Evolutionary conservation across 2,797 vertebrate species (phyloP).

Genomic region (Oryzias dopingdopingensis): DNA sequence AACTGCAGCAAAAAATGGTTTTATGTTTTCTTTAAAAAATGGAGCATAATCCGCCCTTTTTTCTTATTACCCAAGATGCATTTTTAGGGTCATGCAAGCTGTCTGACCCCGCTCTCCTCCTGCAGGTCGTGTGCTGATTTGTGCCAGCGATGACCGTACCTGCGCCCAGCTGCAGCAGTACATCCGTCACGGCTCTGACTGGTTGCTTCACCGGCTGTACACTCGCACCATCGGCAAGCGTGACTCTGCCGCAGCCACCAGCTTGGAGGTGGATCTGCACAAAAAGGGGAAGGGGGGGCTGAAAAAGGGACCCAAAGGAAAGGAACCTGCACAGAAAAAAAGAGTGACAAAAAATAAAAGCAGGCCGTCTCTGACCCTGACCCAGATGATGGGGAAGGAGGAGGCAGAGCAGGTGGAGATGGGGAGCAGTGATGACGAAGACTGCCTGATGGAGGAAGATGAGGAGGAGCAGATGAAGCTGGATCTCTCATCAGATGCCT

Average conservation of each 20-base stretch:
- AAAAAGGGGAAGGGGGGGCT: slow-evolving; percentile 65
- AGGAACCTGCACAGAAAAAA: slow-evolving; percentile 61
- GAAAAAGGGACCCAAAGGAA: slow-evolving; percentile 70
- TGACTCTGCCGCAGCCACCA: slow-evolving; percentile 57
- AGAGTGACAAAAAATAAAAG: slow-evolving; percentile 72
- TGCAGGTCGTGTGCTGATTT: slow-evolving; percentile 90
- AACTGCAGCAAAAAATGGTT: too few relatives aligned
- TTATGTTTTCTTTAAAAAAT: too few relatives aligned
- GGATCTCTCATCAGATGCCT: slow-evolving; percentile 85
- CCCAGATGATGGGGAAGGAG: slow-evolving; percentile 82
- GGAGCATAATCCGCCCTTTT: too few relatives aligned
- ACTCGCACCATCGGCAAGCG: slow-evolving; percentile 83
- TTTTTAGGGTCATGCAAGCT: too few relatives aligned
- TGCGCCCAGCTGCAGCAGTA: slow-evolving; percentile 92
- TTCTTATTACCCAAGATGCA: too few relatives aligned
- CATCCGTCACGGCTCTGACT: slow-evolving; percentile 80
- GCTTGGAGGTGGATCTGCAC: slow-evolving; percentile 53
- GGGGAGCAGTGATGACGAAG: slow-evolving; percentile 72
- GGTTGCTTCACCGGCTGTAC: slow-evolving; percentile 85
- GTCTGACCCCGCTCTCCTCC: neutral
- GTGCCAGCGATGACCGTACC: slow-evolving; percentile 92
- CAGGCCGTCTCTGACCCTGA: slow-evolving; percentile 79
- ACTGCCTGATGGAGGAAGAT: slow-evolving; percentile 45
- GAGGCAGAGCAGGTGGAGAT: slow-evolving; percentile 37
- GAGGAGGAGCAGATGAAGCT: slow-evolving; percentile 73